phyloP scores from a whole-genome alignment of 2,888 invertebrate genomes.

The Leptopilina myrica region DNA sequence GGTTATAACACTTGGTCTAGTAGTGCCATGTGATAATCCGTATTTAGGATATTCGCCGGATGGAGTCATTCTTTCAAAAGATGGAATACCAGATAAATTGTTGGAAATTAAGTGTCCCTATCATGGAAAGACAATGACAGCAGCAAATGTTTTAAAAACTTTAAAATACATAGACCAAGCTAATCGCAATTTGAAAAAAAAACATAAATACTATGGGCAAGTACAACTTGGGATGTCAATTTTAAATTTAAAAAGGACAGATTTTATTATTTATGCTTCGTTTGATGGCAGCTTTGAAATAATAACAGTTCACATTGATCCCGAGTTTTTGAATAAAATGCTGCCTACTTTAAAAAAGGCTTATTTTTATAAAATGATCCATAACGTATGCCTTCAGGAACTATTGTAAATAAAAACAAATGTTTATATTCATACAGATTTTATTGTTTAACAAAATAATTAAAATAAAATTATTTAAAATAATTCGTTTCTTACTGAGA shows the following conservation, averaged over 20 bases:
- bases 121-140: conserved; percentile 22
- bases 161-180: conserved; percentile 23
- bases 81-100: not conserved
- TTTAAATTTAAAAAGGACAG: not conserved
- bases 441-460: not conserved
- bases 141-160: not conserved
- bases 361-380: conserved; percentile 22
- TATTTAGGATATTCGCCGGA: conserved; percentile 41
- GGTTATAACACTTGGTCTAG: conserved; percentile 10
- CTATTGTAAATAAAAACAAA: not conserved
- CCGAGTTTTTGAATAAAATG: conserved; percentile 19
- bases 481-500: not conserved
- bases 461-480: not conserved
- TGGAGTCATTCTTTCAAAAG: conserved; percentile 6
- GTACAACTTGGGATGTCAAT: conserved; percentile 41
- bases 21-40: conserved; percentile 18
- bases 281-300: conserved; percentile 17
- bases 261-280: conserved; percentile 37
- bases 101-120: conserved; percentile 41
- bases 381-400: conserved; percentile 13
- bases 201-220: conserved; percentile 40
- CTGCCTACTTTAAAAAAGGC: conserved; percentile 13
- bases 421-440: conserved; percentile 7
- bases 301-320: conserved; percentile 25
- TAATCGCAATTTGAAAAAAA: conserved; percentile 25